Conservation (phyloP, 2,888 invertebrate species). For the Cataglyphis altisquamis region DNA sequence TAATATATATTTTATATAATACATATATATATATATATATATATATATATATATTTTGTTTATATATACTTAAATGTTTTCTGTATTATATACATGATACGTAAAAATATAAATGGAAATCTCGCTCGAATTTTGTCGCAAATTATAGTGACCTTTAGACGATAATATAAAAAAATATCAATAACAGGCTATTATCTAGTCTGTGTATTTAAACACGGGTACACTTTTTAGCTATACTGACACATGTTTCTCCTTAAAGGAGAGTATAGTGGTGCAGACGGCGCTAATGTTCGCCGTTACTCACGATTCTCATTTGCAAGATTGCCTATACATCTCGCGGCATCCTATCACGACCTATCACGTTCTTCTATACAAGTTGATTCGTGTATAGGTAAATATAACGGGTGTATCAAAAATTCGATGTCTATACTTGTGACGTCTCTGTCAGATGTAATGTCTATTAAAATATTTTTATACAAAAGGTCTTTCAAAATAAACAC, state of each 20-base stretch:
- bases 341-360: constrained; percentile 70
- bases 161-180: constrained; percentile 75
- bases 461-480: background rate
- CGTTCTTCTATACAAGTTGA: constrained; percentile 73
- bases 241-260: constrained; percentile 54
- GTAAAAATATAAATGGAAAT: background rate
- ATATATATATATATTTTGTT: no score
- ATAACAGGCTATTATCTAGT: constrained; percentile 78
- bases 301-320: constrained; percentile 86
- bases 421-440: background rate
- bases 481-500: background rate
- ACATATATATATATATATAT: no score
- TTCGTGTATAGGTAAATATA: constrained; percentile 63
- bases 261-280: constrained; percentile 72
- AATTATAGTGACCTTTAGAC: constrained; percentile 20
- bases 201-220: constrained; percentile 70
- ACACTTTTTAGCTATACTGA: constrained; percentile 43
- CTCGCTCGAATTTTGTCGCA: background rate
- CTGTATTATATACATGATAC: background rate
- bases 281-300: constrained; percentile 84
- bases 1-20: no score
- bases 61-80: no score
- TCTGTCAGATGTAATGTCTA: background rate
- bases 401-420: constrained; percentile 69
- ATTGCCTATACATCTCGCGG: constrained; percentile 84